Conservation (phyloP, 2,113 vertebrate genomes). For the Dascyllus trimaculatus region DNA sequence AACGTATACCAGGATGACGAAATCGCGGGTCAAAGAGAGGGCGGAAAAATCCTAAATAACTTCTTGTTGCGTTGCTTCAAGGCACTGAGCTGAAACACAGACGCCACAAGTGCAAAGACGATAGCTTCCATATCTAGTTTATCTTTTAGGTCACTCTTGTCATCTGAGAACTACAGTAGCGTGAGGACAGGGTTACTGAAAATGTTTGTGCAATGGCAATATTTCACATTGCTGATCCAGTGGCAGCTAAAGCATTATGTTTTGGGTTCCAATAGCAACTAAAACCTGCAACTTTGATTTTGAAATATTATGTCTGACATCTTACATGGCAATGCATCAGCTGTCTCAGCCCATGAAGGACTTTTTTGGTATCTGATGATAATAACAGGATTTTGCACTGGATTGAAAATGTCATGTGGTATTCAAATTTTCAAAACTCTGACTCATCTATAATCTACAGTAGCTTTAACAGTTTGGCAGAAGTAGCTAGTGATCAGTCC, state of each 20-base stretch:
- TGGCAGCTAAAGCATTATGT: slow-evolving; percentile 41
- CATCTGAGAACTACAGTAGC: slow-evolving; percentile 41
- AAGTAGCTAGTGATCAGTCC: slow-evolving; percentile 6
- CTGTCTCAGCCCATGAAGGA: not conserved
- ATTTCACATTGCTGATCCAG: slow-evolving; percentile 49
- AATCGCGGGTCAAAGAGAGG: not conserved
- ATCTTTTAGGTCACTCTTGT: slow-evolving; percentile 40
- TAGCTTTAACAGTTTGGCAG: not conserved
- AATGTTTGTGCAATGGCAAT: slow-evolving; percentile 45
- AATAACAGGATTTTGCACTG: not conserved
- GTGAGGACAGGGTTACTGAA: slow-evolving; percentile 35
- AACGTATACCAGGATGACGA: not conserved
- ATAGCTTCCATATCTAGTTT: slow-evolving; percentile 9
- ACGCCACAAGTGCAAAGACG: slow-evolving; percentile 13
- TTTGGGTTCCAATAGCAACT: slow-evolving; percentile 10
- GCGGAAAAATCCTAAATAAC: not conserved
- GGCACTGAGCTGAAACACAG: not conserved
- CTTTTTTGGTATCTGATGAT: not conserved
- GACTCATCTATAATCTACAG: slow-evolving; percentile 16
- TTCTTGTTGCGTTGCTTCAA: not conserved
- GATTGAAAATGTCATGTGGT: not conserved
- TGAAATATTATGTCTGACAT: slow-evolving; percentile 14
- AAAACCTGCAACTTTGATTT: slow-evolving; percentile 1
- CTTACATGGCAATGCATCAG: not conserved
- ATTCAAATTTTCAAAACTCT: slow-evolving; percentile 28